Conservation (phyloP, 2,888 invertebrate genomes). For the Euplagia quadripunctaria region DNA sequence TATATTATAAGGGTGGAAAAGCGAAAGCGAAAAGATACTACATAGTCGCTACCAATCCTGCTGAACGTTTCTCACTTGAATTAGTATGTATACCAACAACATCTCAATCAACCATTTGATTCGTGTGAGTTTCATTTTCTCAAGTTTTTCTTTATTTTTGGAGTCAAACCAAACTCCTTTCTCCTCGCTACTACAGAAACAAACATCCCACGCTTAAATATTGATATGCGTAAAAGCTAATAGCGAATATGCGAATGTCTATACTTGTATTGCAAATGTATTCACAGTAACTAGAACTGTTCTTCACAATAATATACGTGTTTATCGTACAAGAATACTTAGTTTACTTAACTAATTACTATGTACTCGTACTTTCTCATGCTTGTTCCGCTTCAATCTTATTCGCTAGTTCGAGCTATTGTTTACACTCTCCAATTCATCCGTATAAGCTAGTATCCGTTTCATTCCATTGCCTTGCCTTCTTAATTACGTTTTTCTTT, state of each 20-base stretch:
- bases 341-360: neutral
- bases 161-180: too few relatives aligned
- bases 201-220: too few relatives aligned
- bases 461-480: neutral
- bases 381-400: neutral
- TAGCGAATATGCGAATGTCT: constrained; percentile 14
- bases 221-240: constrained; percentile 12
- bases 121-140: too few relatives aligned
- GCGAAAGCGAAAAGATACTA: too few relatives aligned
- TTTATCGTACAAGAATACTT: neutral
- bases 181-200: too few relatives aligned
- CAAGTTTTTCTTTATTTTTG: too few relatives aligned
- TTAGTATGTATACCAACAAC: too few relatives aligned
- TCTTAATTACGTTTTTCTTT: neutral
- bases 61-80: too few relatives aligned
- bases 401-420: neutral
- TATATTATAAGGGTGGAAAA: too few relatives aligned
- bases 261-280: constrained; percentile 28
- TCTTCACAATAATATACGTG: constrained; percentile 10
- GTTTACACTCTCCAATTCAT: neutral
- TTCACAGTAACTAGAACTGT: constrained; percentile 17
- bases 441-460: neutral
- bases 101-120: too few relatives aligned
- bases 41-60: too few relatives aligned
- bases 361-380: neutral